phyloP scores from a whole-genome alignment of 2,888 invertebrate genomes.

The Orthonychiurus folsomi region DNA sequence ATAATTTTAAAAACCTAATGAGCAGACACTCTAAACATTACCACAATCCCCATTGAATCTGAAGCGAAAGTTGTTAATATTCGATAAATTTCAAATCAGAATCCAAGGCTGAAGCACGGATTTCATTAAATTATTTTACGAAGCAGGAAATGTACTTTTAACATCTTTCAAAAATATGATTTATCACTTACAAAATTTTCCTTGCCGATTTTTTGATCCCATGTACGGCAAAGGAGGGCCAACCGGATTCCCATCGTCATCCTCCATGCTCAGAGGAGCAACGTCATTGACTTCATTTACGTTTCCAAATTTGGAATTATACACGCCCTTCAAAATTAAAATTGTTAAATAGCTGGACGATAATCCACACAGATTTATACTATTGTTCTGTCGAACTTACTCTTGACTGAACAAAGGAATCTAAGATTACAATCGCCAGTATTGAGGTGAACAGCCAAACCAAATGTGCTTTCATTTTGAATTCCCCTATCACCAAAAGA shows the following conservation, averaged over 20 bases:
- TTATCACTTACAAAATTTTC: not conserved
- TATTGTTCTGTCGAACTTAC: not conserved
- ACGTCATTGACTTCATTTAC: not conserved
- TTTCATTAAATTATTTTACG: not conserved
- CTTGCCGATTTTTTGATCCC: not conserved
- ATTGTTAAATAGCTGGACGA: no score
- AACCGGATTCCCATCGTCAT: not conserved
- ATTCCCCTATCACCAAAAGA: not conserved
- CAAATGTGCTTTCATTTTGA: no score
- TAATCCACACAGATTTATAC: not conserved
- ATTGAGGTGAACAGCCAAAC: not conserved
- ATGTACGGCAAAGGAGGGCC: not conserved
- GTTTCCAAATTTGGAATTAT: not conserved
- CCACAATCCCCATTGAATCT: no score
- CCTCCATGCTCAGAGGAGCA: not conserved
- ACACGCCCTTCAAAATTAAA: not conserved
- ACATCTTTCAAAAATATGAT: not conserved
- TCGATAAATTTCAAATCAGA: no score
- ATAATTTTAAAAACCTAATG: no score
- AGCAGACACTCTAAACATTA: no score
- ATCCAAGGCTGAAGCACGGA: not conserved
- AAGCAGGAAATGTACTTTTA: not conserved
- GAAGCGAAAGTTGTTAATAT: no score
- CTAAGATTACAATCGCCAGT: not conserved
- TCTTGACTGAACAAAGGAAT: not conserved